Base-by-base conservation (phyloP, 2,888 invertebrate genomes). In the Eilema griseolum region DNA sequence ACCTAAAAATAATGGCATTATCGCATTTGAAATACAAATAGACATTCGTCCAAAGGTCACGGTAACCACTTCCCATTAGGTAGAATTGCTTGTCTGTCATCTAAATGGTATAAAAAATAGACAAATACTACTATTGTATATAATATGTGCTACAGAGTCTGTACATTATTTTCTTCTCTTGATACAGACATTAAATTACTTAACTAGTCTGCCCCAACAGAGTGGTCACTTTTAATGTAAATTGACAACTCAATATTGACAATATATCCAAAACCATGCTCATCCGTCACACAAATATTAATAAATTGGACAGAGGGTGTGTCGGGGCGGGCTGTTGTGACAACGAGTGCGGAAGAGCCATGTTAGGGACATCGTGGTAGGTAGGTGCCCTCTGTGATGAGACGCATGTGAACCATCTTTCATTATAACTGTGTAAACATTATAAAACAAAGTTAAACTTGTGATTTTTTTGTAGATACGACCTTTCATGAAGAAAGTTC, bases 281-380 rank as follows among this genome's bases (percentile, higher is more conserved):
- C 84, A 86, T 89, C 88, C 85, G 86, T 85, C 86, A 83, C 82
- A 73, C 71, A 80, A 84, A 83, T 81, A 83, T 76, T 82, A 83
- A 85, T 88, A 84, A 89, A 88, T 89, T 87, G 87, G 84, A 77
- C 79, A 76, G 84, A 87, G 90, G 88, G 89, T 87, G 85, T 71
- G 75, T 76, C 79, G 81, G 91, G 93, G 92, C 89, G 92, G 89
- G 85, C 85, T 93, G 94, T 94, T 95, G 87, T 94, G 94, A 94
- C 94, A 91, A 83, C 81, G 80, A 86, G 85, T 84, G 87, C 93
- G 94, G 93, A 92, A 92, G 92, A 85, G 77, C 56, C 88, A 83
- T 73, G 88, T 93, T 92, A 92, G 85, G 85, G 82, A 81, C 81
- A 75, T 77, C 77, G 72, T 72, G 52, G 61, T 70, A 67, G 64